Evolutionary conservation across 1,140 invertebrate species (phyloP).

Genomic region (Ceratina japonica): DNA sequence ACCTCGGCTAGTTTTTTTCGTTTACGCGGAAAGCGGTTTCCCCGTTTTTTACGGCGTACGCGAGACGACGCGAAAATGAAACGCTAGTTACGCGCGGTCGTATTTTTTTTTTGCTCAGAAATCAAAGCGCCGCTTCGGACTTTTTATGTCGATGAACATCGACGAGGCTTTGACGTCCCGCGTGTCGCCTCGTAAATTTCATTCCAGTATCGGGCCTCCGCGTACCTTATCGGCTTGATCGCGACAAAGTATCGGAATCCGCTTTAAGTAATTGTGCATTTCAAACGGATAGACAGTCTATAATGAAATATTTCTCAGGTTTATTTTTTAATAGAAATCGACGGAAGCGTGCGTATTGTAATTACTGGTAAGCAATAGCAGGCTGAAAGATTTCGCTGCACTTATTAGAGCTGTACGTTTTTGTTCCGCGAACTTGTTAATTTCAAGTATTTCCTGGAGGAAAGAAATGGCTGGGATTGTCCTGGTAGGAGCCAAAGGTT

Average conservation of each 20-base stretch:
- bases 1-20: constrained; percentile 4
- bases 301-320: too few species aligned
- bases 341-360: too few species aligned
- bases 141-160: background rate
- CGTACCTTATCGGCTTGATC: background rate
- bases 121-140: constrained; percentile 14
- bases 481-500: constrained; percentile 1
- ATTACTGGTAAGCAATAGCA: too few species aligned
- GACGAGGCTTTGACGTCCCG: background rate
- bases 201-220: background rate
- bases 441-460: constrained; percentile 13
- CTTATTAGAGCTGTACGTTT: too few species aligned
- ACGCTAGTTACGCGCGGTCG: constrained; percentile 3
- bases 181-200: background rate
- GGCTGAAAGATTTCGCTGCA: background rate
- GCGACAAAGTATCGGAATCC: background rate
- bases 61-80: constrained; percentile 31
- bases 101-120: background rate
- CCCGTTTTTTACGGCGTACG: constrained; percentile 20
- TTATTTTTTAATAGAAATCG: too few species aligned
- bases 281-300: too few species aligned
- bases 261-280: too few species aligned
- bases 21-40: constrained; percentile 23
- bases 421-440: background rate
- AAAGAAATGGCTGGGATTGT: constrained; percentile 14